Conservation (phyloP, 2,113 vertebrate species). For the Pao palembangensis region DNA sequence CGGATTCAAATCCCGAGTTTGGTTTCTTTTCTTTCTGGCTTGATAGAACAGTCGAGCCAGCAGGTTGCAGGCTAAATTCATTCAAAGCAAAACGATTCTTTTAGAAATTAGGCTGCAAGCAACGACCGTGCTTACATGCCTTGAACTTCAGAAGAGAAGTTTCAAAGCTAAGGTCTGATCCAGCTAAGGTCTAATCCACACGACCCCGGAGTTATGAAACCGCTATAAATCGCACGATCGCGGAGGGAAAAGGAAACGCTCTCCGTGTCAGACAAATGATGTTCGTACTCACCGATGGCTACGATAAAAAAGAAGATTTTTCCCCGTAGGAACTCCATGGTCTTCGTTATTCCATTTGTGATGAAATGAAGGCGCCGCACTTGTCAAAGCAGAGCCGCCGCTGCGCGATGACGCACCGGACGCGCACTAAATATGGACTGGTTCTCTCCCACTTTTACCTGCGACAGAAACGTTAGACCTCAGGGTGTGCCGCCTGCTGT, state of each 20-base stretch:
- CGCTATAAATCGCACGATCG: background rate
- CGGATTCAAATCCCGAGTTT: too few species aligned
- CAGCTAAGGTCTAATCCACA: too few species aligned
- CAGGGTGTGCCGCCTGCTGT: background rate
- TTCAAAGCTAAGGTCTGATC: too few species aligned
- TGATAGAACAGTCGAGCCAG: too few species aligned
- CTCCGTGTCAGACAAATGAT: background rate
- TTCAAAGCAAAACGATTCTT: too few species aligned
- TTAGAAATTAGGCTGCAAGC: too few species aligned
- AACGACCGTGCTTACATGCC: too few species aligned
- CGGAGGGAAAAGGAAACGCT: background rate
- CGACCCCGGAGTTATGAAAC: too few species aligned
- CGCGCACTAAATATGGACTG: slow-evolving; percentile 31
- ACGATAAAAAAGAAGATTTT: slow-evolving; percentile 19
- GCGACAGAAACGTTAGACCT: background rate
- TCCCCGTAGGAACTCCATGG: slow-evolving; percentile 47
- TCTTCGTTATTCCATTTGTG: slow-evolving; percentile 33
- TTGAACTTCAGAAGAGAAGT: too few species aligned
- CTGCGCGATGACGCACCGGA: slow-evolving; percentile 30
- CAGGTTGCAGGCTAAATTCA: too few species aligned
- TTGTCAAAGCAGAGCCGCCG: slow-evolving; percentile 30
- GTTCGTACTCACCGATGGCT: slow-evolving; percentile 48
- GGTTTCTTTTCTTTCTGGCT: too few species aligned
- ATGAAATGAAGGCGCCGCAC: slow-evolving; percentile 23
- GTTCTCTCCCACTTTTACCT: background rate